Conservation (phyloP, 1,140 invertebrate species). For the Caenorhabditis inopinata region DNA sequence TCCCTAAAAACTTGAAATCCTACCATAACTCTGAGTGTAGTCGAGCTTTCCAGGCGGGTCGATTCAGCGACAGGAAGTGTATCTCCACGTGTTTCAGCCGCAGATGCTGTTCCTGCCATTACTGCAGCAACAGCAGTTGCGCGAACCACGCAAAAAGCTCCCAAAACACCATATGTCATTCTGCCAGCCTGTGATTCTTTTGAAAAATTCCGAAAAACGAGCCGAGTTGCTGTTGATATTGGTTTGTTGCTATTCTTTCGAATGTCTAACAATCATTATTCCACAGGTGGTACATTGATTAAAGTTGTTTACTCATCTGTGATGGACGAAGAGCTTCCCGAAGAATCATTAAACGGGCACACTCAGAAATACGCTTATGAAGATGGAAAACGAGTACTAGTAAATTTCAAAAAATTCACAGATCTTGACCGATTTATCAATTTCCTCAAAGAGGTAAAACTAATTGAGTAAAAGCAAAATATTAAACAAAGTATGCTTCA, state of each 20-base stretch:
- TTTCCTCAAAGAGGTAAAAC: conserved; percentile 38
- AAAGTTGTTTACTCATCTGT: conserved; percentile 17
- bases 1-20: too few species aligned
- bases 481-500: neutral
- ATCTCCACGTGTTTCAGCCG: neutral
- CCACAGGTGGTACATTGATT: neutral
- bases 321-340: neutral
- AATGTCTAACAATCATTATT: too few species aligned
- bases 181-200: neutral
- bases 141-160: neutral
- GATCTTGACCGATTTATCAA: conserved; percentile 35
- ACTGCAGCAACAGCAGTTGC: neutral
- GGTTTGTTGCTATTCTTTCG: neutral
- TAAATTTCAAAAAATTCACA: conserved; percentile 44
- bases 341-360: neutral
- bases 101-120: neutral
- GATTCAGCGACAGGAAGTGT: conserved; percentile 15
- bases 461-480: neutral
- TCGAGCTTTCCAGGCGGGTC: conserved; percentile 17
- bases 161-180: conserved; percentile 11
- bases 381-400: conserved; percentile 22
- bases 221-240: conserved; percentile 2
- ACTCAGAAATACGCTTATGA: conserved; percentile 7
- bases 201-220: neutral
- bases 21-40: too few species aligned